Conservation (phyloP, 1,140 invertebrate genomes). For the Atta texana region DNA sequence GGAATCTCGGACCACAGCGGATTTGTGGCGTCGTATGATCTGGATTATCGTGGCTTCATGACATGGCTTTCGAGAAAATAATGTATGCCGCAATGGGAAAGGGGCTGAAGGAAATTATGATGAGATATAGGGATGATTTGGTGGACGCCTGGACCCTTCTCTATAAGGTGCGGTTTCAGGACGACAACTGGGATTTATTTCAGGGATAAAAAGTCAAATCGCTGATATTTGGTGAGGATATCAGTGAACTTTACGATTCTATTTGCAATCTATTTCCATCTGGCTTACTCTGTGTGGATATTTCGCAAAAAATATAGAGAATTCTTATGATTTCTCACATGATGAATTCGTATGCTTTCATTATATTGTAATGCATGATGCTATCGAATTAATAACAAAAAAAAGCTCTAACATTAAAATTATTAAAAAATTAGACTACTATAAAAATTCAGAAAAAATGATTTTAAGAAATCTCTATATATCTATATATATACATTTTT, state of each 20-base stretch:
- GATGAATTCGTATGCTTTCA: not conserved
- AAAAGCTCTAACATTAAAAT: not conserved
- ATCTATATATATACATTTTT: not conserved
- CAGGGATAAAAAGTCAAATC: not conserved
- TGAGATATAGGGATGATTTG: slow-evolving; percentile 28
- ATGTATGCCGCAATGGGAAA: slow-evolving; percentile 19
- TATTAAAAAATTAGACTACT: not conserved
- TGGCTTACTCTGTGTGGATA: not conserved
- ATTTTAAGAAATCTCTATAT: not conserved
- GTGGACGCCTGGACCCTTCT: not conserved
- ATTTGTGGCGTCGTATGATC: not conserved
- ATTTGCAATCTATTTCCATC: not conserved
- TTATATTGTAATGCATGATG: not conserved
- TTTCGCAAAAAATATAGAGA: not conserved
- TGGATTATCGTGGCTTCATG: slow-evolving; percentile 17
- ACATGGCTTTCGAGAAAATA: slow-evolving; percentile 31
- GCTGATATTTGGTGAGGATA: not conserved
- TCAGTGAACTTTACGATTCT: not conserved
- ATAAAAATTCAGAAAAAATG: not conserved
- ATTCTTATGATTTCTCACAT: not conserved
- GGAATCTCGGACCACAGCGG: not conserved
- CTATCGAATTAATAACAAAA: not conserved
- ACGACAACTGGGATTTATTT: not conserved
- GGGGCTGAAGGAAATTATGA: slow-evolving; percentile 9
- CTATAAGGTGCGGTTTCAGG: not conserved